A percentile compares a stretch with the other conserved stretches of the same genome.
Evolutionary conservation across 1,140 invertebrate genomes (phyloP).

Genomic region (Neuroterus valhalla): DNA sequence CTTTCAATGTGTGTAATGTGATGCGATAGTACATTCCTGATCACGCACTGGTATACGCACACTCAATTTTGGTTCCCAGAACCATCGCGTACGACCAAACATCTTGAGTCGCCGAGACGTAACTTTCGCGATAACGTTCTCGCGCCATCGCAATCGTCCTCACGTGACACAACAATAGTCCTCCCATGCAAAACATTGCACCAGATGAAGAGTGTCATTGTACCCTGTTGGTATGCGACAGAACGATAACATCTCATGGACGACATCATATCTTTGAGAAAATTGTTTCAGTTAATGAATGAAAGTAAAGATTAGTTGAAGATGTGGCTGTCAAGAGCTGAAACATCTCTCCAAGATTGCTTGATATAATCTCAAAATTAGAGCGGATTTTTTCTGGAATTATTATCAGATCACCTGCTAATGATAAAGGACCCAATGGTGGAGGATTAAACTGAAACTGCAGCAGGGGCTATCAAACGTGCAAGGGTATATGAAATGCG

Average conservation of each 20-base stretch:
- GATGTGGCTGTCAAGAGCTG: no score
- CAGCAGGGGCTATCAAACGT: conserved; percentile 1
- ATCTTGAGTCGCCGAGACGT: conserved; percentile 2
- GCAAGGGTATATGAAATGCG: conserved; percentile 14
- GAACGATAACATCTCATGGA: neutral
- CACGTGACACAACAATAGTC: conserved; percentile 23
- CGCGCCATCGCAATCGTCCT: neutral
- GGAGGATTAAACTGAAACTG: conserved; percentile 17
- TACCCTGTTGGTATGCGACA: neutral
- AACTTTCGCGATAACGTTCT: conserved; percentile 21
- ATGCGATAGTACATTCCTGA: neutral
- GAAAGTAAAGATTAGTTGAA: no score
- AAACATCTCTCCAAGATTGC: no score
- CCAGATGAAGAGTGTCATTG: neutral
- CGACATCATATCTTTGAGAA: no score
- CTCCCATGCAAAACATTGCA: neutral
- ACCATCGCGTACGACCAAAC: neutral
- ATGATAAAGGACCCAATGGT: neutral
- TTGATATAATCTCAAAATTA: no score
- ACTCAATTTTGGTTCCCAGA: conserved; percentile 10
- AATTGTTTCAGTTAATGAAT: no score
- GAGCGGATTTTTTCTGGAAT: neutral
- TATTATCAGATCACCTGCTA: neutral
- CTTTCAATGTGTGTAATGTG: no score
- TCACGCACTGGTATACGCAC: neutral